Conservation (phyloP, 2,113 vertebrate genomes). For the Isurus oxyrinchus region DNA sequence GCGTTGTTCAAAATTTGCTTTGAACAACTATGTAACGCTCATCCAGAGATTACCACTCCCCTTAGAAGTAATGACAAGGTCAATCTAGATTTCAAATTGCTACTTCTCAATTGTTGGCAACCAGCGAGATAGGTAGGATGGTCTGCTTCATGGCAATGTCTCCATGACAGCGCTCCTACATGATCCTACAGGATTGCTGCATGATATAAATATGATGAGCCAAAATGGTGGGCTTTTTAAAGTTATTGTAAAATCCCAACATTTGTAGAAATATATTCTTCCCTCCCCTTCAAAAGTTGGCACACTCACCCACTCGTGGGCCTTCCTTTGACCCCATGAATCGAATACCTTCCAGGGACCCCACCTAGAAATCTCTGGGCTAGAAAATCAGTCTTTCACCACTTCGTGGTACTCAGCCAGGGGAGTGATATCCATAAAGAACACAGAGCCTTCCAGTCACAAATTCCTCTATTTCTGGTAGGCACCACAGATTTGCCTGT, state of each 20-base stretch:
- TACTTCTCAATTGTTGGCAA: neutral
- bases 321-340: neutral
- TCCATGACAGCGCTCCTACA: neutral
- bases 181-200: neutral
- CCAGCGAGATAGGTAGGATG: neutral
- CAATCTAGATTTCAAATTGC: conserved; percentile 12
- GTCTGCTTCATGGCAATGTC: neutral
- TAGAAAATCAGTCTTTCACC: neutral
- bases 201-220: neutral
- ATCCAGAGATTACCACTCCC: neutral
- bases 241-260: neutral
- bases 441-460: neutral
- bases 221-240: neutral
- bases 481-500: neutral
- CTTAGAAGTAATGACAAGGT: conserved; percentile 15
- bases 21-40: neutral
- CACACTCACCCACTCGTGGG: neutral
- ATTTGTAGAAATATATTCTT: neutral
- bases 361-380: neutral
- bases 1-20: neutral
- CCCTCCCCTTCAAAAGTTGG: neutral
- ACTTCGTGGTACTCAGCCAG: neutral
- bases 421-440: neutral
- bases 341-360: neutral
- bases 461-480: neutral